Evolutionary conservation across 2,113 vertebrate genomes (phyloP), one percentile per base, ranked within the genome.

Genomic region (Heliornis fulica): DNA sequence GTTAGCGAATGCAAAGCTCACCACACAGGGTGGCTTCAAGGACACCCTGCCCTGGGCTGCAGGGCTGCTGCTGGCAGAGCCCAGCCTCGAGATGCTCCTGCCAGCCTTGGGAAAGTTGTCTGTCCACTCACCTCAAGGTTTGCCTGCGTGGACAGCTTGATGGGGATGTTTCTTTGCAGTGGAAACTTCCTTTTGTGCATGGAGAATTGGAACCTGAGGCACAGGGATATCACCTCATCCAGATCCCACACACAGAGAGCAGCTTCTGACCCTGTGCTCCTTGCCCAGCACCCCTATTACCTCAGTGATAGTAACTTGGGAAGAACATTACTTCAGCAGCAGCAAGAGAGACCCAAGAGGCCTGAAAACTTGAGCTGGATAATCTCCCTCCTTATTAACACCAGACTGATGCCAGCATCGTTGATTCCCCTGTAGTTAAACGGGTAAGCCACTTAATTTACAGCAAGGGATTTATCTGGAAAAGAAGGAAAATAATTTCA

Each of bases 401-500:
- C 57, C n/a, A 93, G 45, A 9, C 28, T 88, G 69, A 72, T 6
- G 65, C 29, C 80, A 14, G 50, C 68, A 59, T 45, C 0, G 1
- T 59, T 68, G 79, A 63, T 60, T 88, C 43, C 89, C 38, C 54
- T 60, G 76, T 75, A 89, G 59, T 66, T 89, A 93, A 87, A 80
- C 56, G 38, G 68, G 26, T 86, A 78, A 92, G 93, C 28, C 64
- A 56, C 63, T 90, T 80, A 66, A 92, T 90, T 78, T 89, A 83
- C 71, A 83, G 18, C 59, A 51, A 31, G 56, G 43, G 68, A 70
- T 88, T 92, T 97, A 38, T 66, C 41, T 92, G 43, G 68, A 60
- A 95, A 95, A 83, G 60, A 60, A 93, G 59, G 75, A 76, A 94
- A 92, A 94, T 87, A 50, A 97, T 93, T 90, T 95, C 32, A 88